Conservation (phyloP, 1,140 invertebrate species). For the Aradophagus sp. region DNA sequence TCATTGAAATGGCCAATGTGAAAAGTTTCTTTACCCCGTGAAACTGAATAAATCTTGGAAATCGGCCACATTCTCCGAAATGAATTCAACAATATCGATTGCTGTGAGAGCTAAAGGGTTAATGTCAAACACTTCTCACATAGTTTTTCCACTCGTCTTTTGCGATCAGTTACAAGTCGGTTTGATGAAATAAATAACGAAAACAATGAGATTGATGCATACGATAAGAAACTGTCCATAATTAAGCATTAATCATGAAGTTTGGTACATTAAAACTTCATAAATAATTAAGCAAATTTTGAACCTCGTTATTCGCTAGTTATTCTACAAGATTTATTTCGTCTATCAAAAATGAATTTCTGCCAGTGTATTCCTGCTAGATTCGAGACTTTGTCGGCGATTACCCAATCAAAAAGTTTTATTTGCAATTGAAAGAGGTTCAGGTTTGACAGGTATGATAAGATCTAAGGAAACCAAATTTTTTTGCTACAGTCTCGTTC, state of each 20-base stretch:
- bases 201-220: conserved; percentile 33
- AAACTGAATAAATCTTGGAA: no score
- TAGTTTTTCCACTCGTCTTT: conserved; percentile 18
- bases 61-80: neutral
- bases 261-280: conserved; percentile 10
- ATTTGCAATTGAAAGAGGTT: conserved; percentile 35
- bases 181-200: conserved; percentile 25
- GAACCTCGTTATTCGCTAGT: no score
- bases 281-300: conserved; percentile 19
- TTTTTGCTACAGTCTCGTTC: no score
- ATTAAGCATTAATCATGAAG: conserved; percentile 10
- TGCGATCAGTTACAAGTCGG: conserved; percentile 3
- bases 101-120: conserved; percentile 14
- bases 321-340: conserved; percentile 11
- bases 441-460: conserved; percentile 26
- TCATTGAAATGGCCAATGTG: no score
- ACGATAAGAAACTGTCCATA: conserved; percentile 9
- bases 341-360: conserved; percentile 5
- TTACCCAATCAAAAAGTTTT: conserved; percentile 26
- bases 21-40: no score
- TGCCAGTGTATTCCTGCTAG: conserved; percentile 1
- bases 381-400: conserved; percentile 5
- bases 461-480: conserved; percentile 27
- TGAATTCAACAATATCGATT: neutral
- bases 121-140: conserved; percentile 45